These are phyloP conservation scores for Lithobates sylvaticus DNA, from an alignment of 2,797 vertebrate genomes.

Conservation along the genomic window DNA sequence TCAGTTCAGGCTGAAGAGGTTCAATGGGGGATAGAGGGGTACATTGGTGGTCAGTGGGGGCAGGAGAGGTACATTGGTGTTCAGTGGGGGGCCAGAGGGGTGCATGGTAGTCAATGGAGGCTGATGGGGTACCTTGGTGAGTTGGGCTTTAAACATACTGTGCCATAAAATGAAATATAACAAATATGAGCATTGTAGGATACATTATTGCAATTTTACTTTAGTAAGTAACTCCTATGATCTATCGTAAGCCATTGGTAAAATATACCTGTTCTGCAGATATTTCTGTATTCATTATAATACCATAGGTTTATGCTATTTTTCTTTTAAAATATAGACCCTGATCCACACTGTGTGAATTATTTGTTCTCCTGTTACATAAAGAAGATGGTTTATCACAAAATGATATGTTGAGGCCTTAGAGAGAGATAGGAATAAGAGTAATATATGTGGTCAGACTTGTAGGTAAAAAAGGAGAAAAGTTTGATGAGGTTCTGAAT, in stretches of 20 bases:
- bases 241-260: not conserved
- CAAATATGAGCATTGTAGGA: not conserved
- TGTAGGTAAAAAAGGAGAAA: slow-evolving; percentile 24
- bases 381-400: slow-evolving; percentile 21
- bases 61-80: too few species aligned
- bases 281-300: not conserved
- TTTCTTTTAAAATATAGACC: not conserved
- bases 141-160: not conserved
- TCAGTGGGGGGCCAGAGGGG: too few species aligned
- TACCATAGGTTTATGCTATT: not conserved
- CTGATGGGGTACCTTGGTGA: too few species aligned
- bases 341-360: not conserved
- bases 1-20: too few species aligned
- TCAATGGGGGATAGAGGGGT: too few species aligned
- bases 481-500: slow-evolving; percentile 15
- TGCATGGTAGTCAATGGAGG: too few species aligned
- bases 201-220: not conserved
- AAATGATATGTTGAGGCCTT: slow-evolving; percentile 6
- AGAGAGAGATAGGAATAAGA: not conserved
- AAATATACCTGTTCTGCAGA: not conserved
- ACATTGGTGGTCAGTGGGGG: too few species aligned
- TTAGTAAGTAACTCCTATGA: not conserved
- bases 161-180: not conserved
- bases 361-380: slow-evolving; percentile 15
- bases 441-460: slow-evolving; percentile 21